Evolutionary conservation across 2,113 vertebrate species (phyloP), one percentile per base, ranked within the genome.

Genomic region (Gallinago undulata): DNA sequence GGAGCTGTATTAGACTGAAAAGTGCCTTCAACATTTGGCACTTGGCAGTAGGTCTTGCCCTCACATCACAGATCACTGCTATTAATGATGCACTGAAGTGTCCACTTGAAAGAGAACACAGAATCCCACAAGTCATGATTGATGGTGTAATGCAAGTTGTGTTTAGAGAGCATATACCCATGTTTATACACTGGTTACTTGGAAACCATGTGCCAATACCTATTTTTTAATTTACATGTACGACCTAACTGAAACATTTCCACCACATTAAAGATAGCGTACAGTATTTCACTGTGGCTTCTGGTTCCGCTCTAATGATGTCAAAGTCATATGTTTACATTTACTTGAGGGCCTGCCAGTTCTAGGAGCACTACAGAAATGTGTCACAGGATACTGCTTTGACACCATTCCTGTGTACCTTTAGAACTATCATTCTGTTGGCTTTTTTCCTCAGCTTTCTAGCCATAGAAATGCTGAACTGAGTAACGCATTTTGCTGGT

Each of bases 381-480:
- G 69, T 0, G 10, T 95, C 95, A 95, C 91, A 93, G 95, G 93
- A 95, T 88, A 84, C 59, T 95, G 72, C 78, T 93, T 11, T 94
- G 93, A 96, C 3, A 4, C 70, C 47, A 85, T 43, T 78, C 68
- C 67, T 62, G 33, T 1, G 43, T 67, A 80, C 78, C 67, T 62
- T 91, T 4, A 66, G 64, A 91, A 13, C 37, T 14, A 64, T 3
- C 47, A 6, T 11, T 66, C 72, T 72, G 22, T 2, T 63, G 80
- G 56, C 50, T 33, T 62, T 50, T 33, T 50, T 93, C 64, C 57
- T 75, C 51, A 84, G 50, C 56, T 66, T 78, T 76, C 80, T 53
- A 78, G 50, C 8, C 72, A 28, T 4, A 60, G 23, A 81, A 87
- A 81, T 11, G 72, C 6, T 62, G 53, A 87, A 37, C 33, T 53